These are phyloP conservation scores for Galeopsomyia nigrocyanea DNA, from an alignment of 2,888 invertebrate genomes.

Conservation along the genomic window DNA sequence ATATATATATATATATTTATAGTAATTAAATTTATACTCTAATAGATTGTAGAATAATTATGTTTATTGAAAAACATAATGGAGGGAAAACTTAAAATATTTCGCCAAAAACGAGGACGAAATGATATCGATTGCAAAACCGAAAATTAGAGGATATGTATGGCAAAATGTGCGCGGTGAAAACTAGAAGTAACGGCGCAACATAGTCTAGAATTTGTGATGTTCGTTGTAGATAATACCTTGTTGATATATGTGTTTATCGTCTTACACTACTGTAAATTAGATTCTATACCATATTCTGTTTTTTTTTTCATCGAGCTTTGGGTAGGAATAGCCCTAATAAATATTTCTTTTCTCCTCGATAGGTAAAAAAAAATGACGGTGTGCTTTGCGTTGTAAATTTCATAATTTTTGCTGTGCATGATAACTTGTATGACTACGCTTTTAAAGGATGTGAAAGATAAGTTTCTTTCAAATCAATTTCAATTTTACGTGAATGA, in stretches of 20 bases:
- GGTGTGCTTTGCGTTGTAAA: constrained; percentile 21
- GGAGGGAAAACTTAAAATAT: constrained; percentile 34
- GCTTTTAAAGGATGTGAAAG: constrained; percentile 25
- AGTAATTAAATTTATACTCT: constrained; percentile 53
- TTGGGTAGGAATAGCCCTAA: constrained; percentile 36
- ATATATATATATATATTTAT: constrained; percentile 48
- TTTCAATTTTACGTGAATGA: too few relatives aligned
- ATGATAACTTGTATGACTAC: constrained; percentile 20
- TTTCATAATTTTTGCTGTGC: constrained; percentile 33
- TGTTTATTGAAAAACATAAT: constrained; percentile 27
- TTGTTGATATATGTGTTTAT: constrained; percentile 45
- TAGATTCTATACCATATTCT: constrained; percentile 39
- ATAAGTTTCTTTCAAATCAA: background rate
- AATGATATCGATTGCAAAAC: constrained; percentile 42
- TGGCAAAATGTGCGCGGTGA: constrained; percentile 35
- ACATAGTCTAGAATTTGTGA: constrained; percentile 48
- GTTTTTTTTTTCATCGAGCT: constrained; percentile 40
- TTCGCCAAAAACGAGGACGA: constrained; percentile 41
- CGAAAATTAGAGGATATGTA: constrained; percentile 33
- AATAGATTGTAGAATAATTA: constrained; percentile 39
- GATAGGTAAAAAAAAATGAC: constrained; percentile 24
- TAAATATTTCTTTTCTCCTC: constrained; percentile 4
- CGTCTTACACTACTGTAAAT: constrained; percentile 45
- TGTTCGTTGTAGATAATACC: constrained; percentile 48
- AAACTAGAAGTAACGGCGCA: constrained; percentile 43